A percentile compares a stretch with the other conserved stretches of the same genome.
These are phyloP conservation scores for Monochamus saltuarius DNA, from an alignment of 1,140 invertebrate genomes.

Conservation along the genomic window DNA sequence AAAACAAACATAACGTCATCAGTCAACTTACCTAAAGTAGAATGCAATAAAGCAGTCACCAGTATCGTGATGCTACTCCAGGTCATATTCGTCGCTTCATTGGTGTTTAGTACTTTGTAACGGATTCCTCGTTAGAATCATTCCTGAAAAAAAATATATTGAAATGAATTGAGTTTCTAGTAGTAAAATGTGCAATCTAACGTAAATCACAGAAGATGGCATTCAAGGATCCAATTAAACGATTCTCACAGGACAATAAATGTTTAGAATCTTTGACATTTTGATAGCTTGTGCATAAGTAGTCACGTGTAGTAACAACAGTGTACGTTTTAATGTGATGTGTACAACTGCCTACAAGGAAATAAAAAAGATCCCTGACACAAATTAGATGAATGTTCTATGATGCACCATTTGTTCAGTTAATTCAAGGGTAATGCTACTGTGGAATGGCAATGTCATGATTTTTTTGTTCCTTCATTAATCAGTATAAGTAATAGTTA, in stretches of 20 bases:
- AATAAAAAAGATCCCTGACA: no score
- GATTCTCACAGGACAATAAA: not conserved
- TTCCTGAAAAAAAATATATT: not conserved
- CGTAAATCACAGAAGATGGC: conserved; percentile 1
- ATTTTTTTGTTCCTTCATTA: no score
- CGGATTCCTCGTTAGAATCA: not conserved
- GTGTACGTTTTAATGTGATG: no score
- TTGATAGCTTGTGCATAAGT: not conserved
- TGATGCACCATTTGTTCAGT: no score
- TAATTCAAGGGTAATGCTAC: no score
- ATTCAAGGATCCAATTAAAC: not conserved
- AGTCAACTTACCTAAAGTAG: conserved; percentile 9
- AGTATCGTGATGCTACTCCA: conserved; percentile 9
- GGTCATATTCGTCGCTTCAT: conserved; percentile 22
- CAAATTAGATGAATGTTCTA: no score
- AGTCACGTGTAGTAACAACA: no score
- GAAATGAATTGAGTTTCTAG: not conserved
- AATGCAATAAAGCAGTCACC: conserved; percentile 18
- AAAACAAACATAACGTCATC: not conserved
- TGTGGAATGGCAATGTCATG: no score
- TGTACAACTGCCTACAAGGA: no score
- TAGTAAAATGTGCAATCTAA: not conserved
- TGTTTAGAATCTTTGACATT: not conserved
- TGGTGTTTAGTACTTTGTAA: conserved; percentile 1
- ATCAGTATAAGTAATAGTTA: no score